phyloP scores from a whole-genome alignment of 2,113 vertebrate species.

The Procavia capensis region DNA sequence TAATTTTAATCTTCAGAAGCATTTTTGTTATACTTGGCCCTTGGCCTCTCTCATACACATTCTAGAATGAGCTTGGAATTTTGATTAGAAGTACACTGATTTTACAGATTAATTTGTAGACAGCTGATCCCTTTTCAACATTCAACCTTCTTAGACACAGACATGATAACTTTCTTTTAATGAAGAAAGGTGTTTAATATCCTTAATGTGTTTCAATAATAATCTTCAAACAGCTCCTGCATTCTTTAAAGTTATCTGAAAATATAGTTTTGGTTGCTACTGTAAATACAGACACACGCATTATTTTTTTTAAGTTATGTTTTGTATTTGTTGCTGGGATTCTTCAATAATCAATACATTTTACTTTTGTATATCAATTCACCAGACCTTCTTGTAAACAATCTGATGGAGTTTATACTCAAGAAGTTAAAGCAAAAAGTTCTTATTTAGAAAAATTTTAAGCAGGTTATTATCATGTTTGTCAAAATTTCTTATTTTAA shows the following conservation, averaged over 20 bases:
- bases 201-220: background rate
- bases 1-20: background rate
- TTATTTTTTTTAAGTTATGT: background rate
- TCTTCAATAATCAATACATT: background rate
- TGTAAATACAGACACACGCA: background rate
- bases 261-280: slow-evolving; percentile 16
- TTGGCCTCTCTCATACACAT: background rate
- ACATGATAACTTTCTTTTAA: background rate
- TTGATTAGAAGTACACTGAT: background rate
- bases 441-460: slow-evolving; percentile 14
- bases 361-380: slow-evolving; percentile 11
- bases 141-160: background rate
- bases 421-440: background rate
- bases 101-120: background rate
- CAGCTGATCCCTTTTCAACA: background rate
- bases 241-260: slow-evolving; percentile 20
- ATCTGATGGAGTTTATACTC: background rate
- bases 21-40: background rate
- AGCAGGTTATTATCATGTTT: background rate
- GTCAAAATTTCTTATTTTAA: background rate
- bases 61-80: slow-evolving; percentile 28
- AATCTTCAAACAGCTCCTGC: background rate
- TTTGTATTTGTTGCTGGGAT: background rate
- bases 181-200: background rate
- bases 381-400: slow-evolving; percentile 9